Evolutionary conservation across 2,888 invertebrate species (phyloP).

Genomic region (Dicycla oo): DNA sequence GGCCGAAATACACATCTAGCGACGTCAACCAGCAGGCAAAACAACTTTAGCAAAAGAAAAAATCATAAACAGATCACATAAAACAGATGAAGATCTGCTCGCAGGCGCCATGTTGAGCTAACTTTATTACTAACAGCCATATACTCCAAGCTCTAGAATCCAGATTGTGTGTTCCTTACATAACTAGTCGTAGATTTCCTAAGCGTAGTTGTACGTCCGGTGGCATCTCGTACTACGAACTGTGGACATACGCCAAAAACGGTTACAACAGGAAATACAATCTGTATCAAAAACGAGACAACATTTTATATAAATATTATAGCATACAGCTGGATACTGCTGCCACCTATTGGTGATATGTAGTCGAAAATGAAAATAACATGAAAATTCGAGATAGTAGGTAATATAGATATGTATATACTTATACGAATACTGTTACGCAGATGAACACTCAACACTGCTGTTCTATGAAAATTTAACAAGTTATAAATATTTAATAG

Average conservation of each 20-base stretch:
- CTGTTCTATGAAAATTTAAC: neutral
- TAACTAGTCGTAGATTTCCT: slow-evolving; percentile 20
- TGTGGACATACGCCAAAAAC: slow-evolving; percentile 51
- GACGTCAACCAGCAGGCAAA: neutral
- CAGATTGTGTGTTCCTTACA: slow-evolving; percentile 20
- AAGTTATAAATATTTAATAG: neutral
- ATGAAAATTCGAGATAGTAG: neutral
- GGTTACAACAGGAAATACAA: slow-evolving; percentile 36
- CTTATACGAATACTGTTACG: no score
- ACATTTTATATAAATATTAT: slow-evolving; percentile 38
- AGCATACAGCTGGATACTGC: slow-evolving; percentile 3
- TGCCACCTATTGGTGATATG: neutral
- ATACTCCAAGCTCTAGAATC: slow-evolving; percentile 9
- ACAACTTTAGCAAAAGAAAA: neutral
- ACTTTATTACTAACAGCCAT: slow-evolving; percentile 37
- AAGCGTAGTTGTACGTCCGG: slow-evolving; percentile 23
- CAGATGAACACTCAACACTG: no score
- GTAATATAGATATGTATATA: no score
- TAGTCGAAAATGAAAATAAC: slow-evolving; percentile 11
- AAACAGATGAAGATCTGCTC: slow-evolving; percentile 25
- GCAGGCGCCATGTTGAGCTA: slow-evolving; percentile 12
- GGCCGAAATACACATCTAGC: neutral
- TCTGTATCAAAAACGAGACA: slow-evolving; percentile 21
- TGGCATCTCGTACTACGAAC: slow-evolving; percentile 20
- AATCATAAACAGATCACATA: neutral